Evolutionary conservation across 2,888 invertebrate species (phyloP), one percentile per base, ranked within the genome.

Genomic region (Hypolimnas misippus): DNA sequence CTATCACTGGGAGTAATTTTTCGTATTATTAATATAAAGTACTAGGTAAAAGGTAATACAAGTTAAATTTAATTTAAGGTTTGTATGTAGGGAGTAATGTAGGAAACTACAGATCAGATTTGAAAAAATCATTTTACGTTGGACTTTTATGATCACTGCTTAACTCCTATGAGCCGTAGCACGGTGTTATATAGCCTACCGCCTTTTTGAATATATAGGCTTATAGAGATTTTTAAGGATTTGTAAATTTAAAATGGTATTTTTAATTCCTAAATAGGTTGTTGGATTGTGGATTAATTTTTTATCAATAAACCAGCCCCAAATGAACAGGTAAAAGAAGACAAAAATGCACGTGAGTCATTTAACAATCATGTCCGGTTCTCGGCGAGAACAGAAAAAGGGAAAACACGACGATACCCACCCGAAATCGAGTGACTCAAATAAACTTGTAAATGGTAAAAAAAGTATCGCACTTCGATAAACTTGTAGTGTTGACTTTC

Each of bases 281-380:
- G 3, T 33, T 33, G 2, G 8, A 2, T 33, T 33, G 8, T 7
- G 17, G 16, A 8, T 14, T 14, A 17, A 1, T 40, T 12, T 31
- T 8, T 33, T 31, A 42, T 33, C 29, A 10, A 19, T 14, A n/a
- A 17, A 17, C 16, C 17, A 52, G 38, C 17, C 14, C 3, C 33
- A 25, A 25, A 29, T 29, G 52, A 53, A 25, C 44, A 59, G 59
- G 53, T 53, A 46, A 19, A 53, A 33, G 8, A 59, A 53, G 51
- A 52, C 54, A 57, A 62, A 63, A 64, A 38, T 54, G 60, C 54
- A 38, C 25, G 42, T 67, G 68, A 68, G 42, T 68, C 68, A 68
- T 55, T 50, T 17, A 25, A 33, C 16, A 66, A 57, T 19, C 25
- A 66, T 57, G 66, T 68, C 66, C 68, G 68, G 68, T 54, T 44